Percentiles rank a stretch among this genome's conserved stretches.
Evolutionary conservation across 2,888 invertebrate species (phyloP).

Genomic region (Leucophora obtusa): DNA sequence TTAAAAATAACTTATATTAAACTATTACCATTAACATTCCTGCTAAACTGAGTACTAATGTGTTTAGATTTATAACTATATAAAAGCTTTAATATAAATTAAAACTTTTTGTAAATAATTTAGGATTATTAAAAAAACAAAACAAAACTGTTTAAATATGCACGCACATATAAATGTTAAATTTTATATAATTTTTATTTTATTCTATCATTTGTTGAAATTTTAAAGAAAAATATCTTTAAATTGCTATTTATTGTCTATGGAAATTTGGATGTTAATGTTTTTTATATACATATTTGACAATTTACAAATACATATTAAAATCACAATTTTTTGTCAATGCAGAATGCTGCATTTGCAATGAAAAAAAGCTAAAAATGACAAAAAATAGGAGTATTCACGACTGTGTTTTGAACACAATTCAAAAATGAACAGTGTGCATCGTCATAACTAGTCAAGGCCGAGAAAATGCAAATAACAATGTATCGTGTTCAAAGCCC

Average conservation of each 20-base stretch:
- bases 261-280: slow-evolving; percentile 37
- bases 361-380: slow-evolving; percentile 34
- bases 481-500: too few relatives aligned
- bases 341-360: slow-evolving; percentile 37
- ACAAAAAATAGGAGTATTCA: too few relatives aligned
- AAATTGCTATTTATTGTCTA: slow-evolving; percentile 50
- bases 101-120: slow-evolving; percentile 47
- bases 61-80: slow-evolving; percentile 35
- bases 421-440: too few relatives aligned
- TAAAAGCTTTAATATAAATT: slow-evolving; percentile 1
- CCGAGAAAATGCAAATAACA: too few relatives aligned
- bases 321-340: slow-evolving; percentile 25
- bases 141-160: not conserved
- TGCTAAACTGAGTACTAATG: slow-evolving; percentile 61
- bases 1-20: slow-evolving; percentile 7
- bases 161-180: slow-evolving; percentile 39
- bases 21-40: slow-evolving; percentile 62
- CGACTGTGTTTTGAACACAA: too few relatives aligned
- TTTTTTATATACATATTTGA: slow-evolving; percentile 33
- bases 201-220: slow-evolving; percentile 34
- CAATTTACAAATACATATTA: slow-evolving; percentile 32
- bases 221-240: slow-evolving; percentile 29
- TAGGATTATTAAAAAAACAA: slow-evolving; percentile 6
- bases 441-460: too few relatives aligned
- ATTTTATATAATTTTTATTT: slow-evolving; percentile 24